phyloP scores from a whole-genome alignment of 2,797 vertebrate genomes.

The Acrossocheilus fasciatus region DNA sequence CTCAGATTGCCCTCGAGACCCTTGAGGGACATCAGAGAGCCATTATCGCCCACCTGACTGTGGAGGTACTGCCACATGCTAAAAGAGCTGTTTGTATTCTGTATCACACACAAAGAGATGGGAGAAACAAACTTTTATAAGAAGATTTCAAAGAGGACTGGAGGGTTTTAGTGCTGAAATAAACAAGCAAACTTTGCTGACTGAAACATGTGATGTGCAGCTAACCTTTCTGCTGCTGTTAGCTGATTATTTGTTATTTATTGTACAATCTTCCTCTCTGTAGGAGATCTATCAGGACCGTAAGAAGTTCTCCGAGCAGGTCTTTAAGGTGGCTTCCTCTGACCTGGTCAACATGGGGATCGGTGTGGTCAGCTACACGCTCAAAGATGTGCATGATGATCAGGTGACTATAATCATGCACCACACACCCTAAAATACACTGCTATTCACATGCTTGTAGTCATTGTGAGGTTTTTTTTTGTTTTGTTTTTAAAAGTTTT shows the following conservation, averaged over 20 bases:
- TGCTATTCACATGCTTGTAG: background rate
- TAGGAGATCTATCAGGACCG: conserved; percentile 98
- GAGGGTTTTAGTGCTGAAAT: background rate
- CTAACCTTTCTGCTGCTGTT: background rate
- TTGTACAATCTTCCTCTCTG: background rate
- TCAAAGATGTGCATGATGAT: conserved; percentile 96
- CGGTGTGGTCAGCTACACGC: conserved; percentile 94
- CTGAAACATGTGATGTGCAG: background rate
- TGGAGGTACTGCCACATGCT: conserved; percentile 81
- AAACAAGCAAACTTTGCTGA: background rate
- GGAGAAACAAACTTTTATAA: background rate
- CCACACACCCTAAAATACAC: background rate
- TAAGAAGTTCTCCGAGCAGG: conserved; percentile 97
- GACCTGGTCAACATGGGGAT: conserved; percentile 98
- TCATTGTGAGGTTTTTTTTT: background rate
- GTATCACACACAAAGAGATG: background rate
- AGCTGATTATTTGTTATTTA: background rate
- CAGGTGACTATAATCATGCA: conserved; percentile 78
- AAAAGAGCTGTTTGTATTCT: background rate
- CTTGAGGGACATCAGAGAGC: conserved; percentile 96
- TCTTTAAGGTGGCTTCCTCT: conserved; percentile 95
- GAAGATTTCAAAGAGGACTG: background rate
- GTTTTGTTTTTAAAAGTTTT: background rate
- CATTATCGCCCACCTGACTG: conserved; percentile 96
- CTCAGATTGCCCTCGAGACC: conserved; percentile 91